Percentiles rank a stretch among this genome's conserved stretches.
Conservation (phyloP, 2,113 vertebrate species). For the Oreochromis tanganicae region DNA sequence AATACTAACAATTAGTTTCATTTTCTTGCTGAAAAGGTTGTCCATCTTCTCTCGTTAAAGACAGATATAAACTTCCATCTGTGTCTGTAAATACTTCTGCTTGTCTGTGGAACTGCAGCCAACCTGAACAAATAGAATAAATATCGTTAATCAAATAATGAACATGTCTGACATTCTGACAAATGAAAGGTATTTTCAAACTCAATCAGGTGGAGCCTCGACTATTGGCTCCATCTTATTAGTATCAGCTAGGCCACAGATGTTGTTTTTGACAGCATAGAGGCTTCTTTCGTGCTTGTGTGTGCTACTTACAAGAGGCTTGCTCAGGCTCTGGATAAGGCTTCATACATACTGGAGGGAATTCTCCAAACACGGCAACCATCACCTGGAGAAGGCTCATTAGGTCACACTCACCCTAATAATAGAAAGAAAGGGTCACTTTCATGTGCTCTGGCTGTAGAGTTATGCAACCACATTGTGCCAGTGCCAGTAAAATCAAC, state of each 20-base stretch:
- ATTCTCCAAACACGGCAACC: conserved; percentile 82
- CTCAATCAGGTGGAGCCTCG: not conserved
- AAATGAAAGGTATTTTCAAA: not conserved
- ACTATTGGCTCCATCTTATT: not conserved
- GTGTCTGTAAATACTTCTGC: not conserved
- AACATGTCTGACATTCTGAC: not conserved
- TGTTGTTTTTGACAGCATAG: not conserved
- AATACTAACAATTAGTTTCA: conserved; percentile 66
- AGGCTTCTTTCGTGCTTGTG: not conserved
- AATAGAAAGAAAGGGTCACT: not conserved
- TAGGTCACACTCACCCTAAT: conserved; percentile 83
- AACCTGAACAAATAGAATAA: conserved; percentile 1
- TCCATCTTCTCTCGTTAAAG: conserved; percentile 40
- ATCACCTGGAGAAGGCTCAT: conserved; percentile 86
- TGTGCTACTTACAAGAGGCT: conserved; percentile 36
- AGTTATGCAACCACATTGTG: not conserved
- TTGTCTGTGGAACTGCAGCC: conserved; percentile 16
- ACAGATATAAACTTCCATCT: conserved; percentile 26
- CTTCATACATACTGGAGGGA: conserved; percentile 80
- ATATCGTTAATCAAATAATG: not conserved
- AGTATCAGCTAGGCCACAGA: not conserved
- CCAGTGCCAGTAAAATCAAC: not conserved
- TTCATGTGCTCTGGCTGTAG: not conserved
- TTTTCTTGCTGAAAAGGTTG: conserved; percentile 17
- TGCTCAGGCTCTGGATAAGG: conserved; percentile 20